A percentile compares a stretch with the other conserved stretches of the same genome.
phyloP scores from a whole-genome alignment of 2,113 vertebrate species.

The Turnix velox region DNA sequence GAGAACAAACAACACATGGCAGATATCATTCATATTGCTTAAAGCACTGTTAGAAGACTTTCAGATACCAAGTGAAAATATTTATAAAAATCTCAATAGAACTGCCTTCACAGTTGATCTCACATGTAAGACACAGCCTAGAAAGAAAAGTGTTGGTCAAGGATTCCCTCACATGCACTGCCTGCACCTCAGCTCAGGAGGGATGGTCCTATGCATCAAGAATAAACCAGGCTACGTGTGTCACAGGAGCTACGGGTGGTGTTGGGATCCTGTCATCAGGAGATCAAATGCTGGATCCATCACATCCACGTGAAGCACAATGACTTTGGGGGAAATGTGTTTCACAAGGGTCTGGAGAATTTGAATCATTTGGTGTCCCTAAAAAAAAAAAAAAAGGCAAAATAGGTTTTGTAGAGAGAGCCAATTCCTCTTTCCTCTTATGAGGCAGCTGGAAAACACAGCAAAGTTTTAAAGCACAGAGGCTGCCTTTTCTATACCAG shows the following conservation, averaged over 20 bases:
- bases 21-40: background rate
- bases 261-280: background rate
- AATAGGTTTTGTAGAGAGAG: background rate
- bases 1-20: background rate
- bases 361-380: background rate
- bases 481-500: background rate
- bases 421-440: background rate
- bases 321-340: background rate
- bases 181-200: fast-evolving
- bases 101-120: background rate
- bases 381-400: background rate
- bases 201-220: fast-evolving
- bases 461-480: background rate
- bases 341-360: background rate
- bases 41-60: background rate
- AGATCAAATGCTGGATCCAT: background rate
- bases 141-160: background rate
- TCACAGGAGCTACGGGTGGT: background rate
- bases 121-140: background rate
- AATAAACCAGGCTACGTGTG: too few relatives aligned
- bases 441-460: background rate
- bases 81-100: background rate
- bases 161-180: background rate
- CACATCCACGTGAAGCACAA: background rate
- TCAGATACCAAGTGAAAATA: background rate